These are phyloP conservation scores for Hermaeophaga mercurialis DNA, from an alignment of 2,888 invertebrate species.

Conservation along the genomic window DNA sequence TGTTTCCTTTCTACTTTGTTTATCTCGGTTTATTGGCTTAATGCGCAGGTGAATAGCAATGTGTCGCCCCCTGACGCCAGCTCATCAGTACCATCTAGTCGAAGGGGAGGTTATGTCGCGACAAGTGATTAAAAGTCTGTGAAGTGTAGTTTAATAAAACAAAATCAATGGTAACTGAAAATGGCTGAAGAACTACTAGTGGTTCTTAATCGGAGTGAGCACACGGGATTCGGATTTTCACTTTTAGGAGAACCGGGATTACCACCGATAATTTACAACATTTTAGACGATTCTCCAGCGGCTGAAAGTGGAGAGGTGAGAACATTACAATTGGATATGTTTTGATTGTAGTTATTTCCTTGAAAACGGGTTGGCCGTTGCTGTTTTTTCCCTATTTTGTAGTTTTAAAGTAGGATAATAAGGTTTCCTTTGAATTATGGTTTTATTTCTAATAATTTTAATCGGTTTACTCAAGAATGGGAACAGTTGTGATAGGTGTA, in stretches of 20 bases:
- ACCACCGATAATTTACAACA: slow-evolving; percentile 92
- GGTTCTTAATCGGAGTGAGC: slow-evolving; percentile 85
- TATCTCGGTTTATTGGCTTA: slow-evolving; percentile 4
- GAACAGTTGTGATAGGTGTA: slow-evolving; percentile 38
- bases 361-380: slow-evolving; percentile 2
- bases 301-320: slow-evolving; percentile 88
- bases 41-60: slow-evolving; percentile 17
- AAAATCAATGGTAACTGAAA: slow-evolving; percentile 56
- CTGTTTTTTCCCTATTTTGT: neutral
- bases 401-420: neutral
- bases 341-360: neutral
- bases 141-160: slow-evolving; percentile 25
- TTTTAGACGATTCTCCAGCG: slow-evolving; percentile 91
- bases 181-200: slow-evolving; percentile 91
- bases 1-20: neutral
- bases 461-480: no score
- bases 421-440: no score
- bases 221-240: slow-evolving; percentile 89
- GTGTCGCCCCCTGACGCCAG: slow-evolving; percentile 43
- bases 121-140: slow-evolving; percentile 44
- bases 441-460: no score
- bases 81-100: slow-evolving; percentile 45
- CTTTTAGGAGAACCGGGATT: slow-evolving; percentile 88
- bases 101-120: slow-evolving; percentile 55
- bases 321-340: neutral